Base-by-base conservation (phyloP, 2,888 invertebrate genomes). In the Parnassius apollo region DNA sequence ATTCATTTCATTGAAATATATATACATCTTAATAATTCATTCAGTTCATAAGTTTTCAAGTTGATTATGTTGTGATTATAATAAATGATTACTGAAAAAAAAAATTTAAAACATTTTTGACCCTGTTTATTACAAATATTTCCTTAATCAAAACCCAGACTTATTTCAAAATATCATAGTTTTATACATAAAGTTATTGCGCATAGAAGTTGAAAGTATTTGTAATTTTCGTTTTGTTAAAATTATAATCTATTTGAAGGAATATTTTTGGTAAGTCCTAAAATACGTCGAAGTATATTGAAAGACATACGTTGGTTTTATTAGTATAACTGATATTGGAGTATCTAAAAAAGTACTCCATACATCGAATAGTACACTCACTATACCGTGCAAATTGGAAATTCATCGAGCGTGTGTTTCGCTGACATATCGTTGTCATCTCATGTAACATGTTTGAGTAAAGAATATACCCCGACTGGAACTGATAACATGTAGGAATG, bases 341-440 rank as follows among this genome's bases (percentile, higher is more conserved):
- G 25, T 25, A 18, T 10, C 25, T 22, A 11, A 11, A 9, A 13
- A 9, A 51, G 22, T 18, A 9, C 22, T 50, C 25, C 13, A 11
- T 51, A 49, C 49, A 13, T 49, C 12, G 9, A 49, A 49, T 52
- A 52, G 35, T n/a, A 22, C 12, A 35, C 9, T 2, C 42, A 10
- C 54, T 9, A 18, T 13, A 42, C 42, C 54, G 46, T 48, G 54
- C 48, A 54, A 59, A 62, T 62, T 62, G 61, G 52, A 57, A 62
- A 48, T 62, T 46, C 45, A 62, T 57, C 52, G 57, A 45, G 42
- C n/a, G n/a, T 57, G 45, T 12, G 57, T 57, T n/a, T 62, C 52
- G 52, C 51, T 53, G 51, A 62, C 52, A 25, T 52, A 45, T 51
- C 10, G 42, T 58, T 58, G 50, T 50, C 48, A 57, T 57, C 13